Conservation (phyloP, 2,797 vertebrate species). For the Vultur gryphus region DNA sequence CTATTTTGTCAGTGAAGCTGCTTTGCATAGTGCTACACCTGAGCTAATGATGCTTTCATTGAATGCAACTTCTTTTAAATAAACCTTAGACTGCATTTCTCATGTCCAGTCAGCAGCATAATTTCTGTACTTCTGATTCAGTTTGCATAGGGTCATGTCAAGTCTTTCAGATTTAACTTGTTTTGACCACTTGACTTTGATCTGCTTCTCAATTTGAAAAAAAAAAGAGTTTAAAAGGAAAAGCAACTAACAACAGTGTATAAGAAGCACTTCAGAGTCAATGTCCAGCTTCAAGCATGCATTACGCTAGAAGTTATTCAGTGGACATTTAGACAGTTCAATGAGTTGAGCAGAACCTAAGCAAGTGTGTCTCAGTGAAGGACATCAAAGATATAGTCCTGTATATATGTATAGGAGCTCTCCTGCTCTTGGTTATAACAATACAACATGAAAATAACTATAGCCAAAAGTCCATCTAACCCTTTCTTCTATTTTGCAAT, state of each 20-base stretch:
- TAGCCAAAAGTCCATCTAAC: background rate
- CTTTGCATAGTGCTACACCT: background rate
- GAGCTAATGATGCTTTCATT: background rate
- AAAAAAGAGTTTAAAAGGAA: background rate
- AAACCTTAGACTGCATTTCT: background rate
- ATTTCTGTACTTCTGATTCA: background rate
- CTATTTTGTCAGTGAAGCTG: background rate
- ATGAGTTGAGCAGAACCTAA: background rate
- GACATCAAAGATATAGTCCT: background rate
- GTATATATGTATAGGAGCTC: rapidly evolving
- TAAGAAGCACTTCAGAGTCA: background rate
- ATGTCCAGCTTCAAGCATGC: background rate
- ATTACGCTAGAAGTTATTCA: background rate
- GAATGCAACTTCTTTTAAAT: background rate
- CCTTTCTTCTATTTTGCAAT: background rate
- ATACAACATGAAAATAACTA: background rate
- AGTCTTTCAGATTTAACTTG: background rate
- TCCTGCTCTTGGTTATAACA: background rate
- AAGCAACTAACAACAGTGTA: background rate
- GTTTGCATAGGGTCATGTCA: background rate
- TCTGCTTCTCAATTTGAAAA: background rate
- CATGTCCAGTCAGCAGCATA: background rate
- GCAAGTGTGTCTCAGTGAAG: background rate
- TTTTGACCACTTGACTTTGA: background rate
- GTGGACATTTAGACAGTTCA: background rate